These are phyloP conservation scores for Drosophila testacea DNA, from an alignment of 2,888 invertebrate species.

Conservation along the genomic window DNA sequence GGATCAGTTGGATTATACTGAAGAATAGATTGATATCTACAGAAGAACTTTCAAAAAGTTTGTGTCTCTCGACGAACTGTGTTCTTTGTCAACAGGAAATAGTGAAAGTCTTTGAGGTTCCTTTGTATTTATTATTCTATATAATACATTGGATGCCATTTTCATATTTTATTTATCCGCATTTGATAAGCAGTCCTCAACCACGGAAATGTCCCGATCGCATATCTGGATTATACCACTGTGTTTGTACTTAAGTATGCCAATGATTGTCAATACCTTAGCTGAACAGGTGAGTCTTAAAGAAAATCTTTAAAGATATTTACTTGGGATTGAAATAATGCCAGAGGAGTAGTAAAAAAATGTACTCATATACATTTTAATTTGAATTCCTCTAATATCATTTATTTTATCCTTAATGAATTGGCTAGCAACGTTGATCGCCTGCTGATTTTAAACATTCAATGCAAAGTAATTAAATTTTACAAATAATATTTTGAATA, in stretches of 20 bases:
- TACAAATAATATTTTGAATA: too few relatives aligned
- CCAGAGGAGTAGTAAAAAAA: too few relatives aligned
- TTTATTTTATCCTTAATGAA: too few relatives aligned
- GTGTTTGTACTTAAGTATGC: constrained; percentile 9
- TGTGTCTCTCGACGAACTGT: constrained; percentile 11
- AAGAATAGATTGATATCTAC: background rate
- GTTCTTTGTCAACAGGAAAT: constrained; percentile 18
- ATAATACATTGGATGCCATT: constrained; percentile 5
- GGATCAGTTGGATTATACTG: constrained; percentile 5
- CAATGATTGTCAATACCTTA: constrained; percentile 17
- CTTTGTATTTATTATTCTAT: constrained; percentile 7
- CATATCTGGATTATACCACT: constrained; percentile 11
- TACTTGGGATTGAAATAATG: too few relatives aligned
- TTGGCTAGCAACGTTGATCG: too few relatives aligned
- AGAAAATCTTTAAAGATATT: too few relatives aligned
- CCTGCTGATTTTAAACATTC: too few relatives aligned
- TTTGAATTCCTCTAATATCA: too few relatives aligned
- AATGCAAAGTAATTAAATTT: too few relatives aligned
- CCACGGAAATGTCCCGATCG: background rate
- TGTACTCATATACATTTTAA: too few relatives aligned
- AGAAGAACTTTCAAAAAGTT: background rate
- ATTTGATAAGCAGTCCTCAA: background rate
- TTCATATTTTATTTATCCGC: constrained; percentile 5
- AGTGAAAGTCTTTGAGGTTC: constrained; percentile 6
- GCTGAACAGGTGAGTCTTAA: constrained; percentile 16